Evolutionary conservation across 1,140 invertebrate genomes (phyloP), one percentile per base, ranked within the genome.

Genomic region (Muscidifurax raptorellus): DNA sequence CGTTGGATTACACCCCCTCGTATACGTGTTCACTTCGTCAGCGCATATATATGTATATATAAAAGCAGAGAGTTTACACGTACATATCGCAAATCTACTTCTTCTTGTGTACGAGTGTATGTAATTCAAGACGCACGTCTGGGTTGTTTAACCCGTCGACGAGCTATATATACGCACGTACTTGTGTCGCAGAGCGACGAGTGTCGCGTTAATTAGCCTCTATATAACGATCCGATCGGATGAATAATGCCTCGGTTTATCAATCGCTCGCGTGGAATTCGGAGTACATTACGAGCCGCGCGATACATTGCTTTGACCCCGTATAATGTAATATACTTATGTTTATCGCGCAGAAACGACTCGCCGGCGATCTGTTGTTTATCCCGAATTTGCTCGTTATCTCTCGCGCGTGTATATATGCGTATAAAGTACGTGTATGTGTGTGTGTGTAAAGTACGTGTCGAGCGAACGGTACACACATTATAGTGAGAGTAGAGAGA

Each of bases 141-240:
- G 67, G 67, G 30, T 71, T 71, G 30, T 71, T 71, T 32, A 71
- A 71, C 67, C 30, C 67, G 67, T 30, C 67, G 27, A 3, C 52
- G 52, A 59, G 22, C 1, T 47, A 47, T 18, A 10, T 47, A 47
- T 10, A 18, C 44, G 44, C 6, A 59, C 52, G 18, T 59, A 59
- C n/a, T n/a, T n/a, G 44, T 59, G 7, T 3, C 52, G 2, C 6
- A 59, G 15, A 4, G 2, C 15, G 13, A 18, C 52, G 52, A 59
- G 52, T 59, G 52, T 59, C 52, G 52, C 52, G 52, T 59, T 59
- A 59, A 59, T 59, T 59, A 59, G 52, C 52, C 52, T n/a, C 52
- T 7, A 7, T n/a, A 59, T 1, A 59, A n/a, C 52, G 18, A 59
- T 59, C 52, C 18, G 52, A 59, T 59, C 52, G 52, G 22, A 59